Conservation (phyloP, 1,140 invertebrate genomes). For the Eriosoma lanigerum region DNA sequence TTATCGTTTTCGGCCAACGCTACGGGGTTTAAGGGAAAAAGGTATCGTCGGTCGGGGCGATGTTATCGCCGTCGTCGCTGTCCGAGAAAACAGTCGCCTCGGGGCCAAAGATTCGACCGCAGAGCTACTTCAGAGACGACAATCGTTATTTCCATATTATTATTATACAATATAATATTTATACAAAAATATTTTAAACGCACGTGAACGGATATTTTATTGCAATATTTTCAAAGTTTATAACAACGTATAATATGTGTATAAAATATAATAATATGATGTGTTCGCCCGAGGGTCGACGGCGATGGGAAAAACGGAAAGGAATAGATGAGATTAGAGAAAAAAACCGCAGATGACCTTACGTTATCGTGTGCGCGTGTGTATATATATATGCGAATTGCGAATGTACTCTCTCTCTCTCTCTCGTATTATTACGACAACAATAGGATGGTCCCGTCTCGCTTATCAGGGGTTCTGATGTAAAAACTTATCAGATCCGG, state of each 20-base stretch:
- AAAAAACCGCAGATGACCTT: slow-evolving; percentile 18
- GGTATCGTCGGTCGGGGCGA: background rate
- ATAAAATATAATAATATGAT: background rate
- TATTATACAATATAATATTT: background rate
- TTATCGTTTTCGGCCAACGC: slow-evolving; percentile 4
- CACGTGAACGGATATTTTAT: background rate
- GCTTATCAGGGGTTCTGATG: background rate
- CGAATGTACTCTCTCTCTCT: too few species aligned
- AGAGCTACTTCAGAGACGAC: too few species aligned
- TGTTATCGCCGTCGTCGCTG: background rate
- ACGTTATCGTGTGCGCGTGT: background rate
- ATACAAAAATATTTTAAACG: too few species aligned
- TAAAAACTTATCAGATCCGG: slow-evolving; percentile 50
- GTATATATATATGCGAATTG: too few species aligned
- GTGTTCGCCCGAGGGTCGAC: background rate
- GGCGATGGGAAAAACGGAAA: background rate
- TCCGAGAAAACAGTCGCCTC: background rate
- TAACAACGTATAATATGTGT: background rate
- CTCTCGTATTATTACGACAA: background rate
- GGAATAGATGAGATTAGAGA: slow-evolving; percentile 19
- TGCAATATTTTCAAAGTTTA: background rate
- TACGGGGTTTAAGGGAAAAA: background rate
- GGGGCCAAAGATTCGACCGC: background rate
- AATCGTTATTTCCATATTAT: background rate
- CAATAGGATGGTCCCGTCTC: background rate